Percentiles rank a stretch among this genome's conserved stretches.
Conservation (phyloP, 2,113 vertebrate genomes). For the Macaca nemestrina region DNA sequence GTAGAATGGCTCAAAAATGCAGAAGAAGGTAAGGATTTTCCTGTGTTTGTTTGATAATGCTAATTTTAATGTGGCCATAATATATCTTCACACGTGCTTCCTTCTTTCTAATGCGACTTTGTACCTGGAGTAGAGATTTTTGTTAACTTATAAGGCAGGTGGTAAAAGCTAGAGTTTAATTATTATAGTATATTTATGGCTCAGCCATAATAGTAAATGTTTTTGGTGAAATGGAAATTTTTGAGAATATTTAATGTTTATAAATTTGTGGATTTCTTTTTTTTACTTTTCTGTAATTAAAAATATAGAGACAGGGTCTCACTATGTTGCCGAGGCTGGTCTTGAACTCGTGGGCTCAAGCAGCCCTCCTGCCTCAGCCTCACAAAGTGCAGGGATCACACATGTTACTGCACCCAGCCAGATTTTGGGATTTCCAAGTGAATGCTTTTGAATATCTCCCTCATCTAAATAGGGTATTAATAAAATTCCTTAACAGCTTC, state of each 20-base stretch:
- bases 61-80: neutral
- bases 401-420: too few species aligned
- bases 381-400: too few species aligned
- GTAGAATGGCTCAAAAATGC: slow-evolving; percentile 99
- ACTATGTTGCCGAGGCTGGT: too few species aligned
- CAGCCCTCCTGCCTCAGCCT: too few species aligned
- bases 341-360: too few species aligned
- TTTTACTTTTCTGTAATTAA: too few species aligned
- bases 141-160: neutral
- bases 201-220: neutral
- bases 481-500: neutral
- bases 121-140: neutral
- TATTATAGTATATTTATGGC: neutral
- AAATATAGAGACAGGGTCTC: too few species aligned
- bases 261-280: neutral
- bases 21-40: slow-evolving; percentile 91
- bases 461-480: neutral
- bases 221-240: neutral
- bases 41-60: neutral
- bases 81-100: neutral
- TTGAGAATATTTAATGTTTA: neutral
- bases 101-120: neutral
- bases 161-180: neutral
- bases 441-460: neutral
- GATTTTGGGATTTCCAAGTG: neutral